Evolutionary conservation across 1,140 invertebrate genomes (phyloP), one percentile per base, ranked within the genome.

Genomic region (Diorhabda elongata): DNA sequence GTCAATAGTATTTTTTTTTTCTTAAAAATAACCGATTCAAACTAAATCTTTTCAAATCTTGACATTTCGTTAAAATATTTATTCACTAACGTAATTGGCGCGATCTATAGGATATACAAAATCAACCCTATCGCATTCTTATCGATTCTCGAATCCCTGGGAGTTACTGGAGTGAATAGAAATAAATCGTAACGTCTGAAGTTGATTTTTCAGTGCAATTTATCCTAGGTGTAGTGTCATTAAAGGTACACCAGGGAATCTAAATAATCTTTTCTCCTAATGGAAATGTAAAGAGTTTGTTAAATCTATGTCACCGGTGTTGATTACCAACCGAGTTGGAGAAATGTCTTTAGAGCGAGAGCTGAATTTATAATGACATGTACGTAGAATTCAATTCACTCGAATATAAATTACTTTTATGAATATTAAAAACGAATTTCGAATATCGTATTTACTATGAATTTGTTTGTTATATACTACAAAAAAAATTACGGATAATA

Each of bases 201-300:
- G 47, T 52, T 52, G 47, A 52, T 52, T 52, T 52, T 52, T 52
- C 47, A n/a, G 47, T 52, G 47, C 47, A 52, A 52, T 52, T 52
- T 52, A 52, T 52, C n/a, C 6, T 52, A 52, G 47, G 47, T 52
- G 47, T 52, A 8, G 47, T n/a, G n/a, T 52, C 47, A 52, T 52
- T 52, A 52, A 52, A 52, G 47, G 47, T 52, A 52, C 47, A 52
- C 47, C n/a, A n/a, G 47, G 47, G 2, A 52, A 52, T 52, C 6
- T 52, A 52, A n/a, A 52, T 52, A 52, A 52, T 8, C n/a, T 26
- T 26, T 26, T 26, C n/a, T 52, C 47, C 47, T 52, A 52, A 52
- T 52, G 47, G n/a, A 52, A 52, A 52, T 52, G 47, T 52, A 52
- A 52, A 52, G 47, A 52, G 6, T 52, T 52, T 52, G 3, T 52